These are phyloP conservation scores for Thripadectes ignobilis DNA, from an alignment of 2,797 vertebrate species.

Conservation along the genomic window DNA sequence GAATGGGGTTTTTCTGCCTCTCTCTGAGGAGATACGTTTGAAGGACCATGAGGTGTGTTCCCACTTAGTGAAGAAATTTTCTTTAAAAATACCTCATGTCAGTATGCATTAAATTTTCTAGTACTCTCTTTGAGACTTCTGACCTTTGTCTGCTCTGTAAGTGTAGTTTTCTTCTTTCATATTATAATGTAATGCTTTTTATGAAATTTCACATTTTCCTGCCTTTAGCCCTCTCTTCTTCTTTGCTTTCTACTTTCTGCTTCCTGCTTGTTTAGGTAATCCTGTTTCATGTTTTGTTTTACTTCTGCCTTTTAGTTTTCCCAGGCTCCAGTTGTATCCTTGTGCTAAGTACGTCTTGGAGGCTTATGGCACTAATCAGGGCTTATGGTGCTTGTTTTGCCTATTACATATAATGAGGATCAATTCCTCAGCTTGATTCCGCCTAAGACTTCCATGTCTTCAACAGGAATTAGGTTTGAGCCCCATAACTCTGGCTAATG, in stretches of 20 bases:
- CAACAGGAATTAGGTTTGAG: conserved; percentile 47
- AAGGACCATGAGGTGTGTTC: neutral
- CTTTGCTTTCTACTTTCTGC: neutral
- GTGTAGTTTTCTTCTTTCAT: neutral
- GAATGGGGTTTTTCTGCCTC: neutral
- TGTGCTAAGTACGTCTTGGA: neutral
- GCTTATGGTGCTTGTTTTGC: conserved; percentile 20
- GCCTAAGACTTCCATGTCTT: conserved; percentile 18
- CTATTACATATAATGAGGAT: conserved; percentile 12
- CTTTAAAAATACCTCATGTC: neutral
- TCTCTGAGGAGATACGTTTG: neutral
- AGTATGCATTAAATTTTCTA: neutral
- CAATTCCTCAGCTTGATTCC: conserved; percentile 31
- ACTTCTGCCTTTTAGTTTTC: neutral
- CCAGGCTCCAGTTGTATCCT: neutral
- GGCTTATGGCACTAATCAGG: neutral
- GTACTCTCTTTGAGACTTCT: neutral
- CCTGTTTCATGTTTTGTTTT: neutral
- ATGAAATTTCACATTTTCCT: neutral
- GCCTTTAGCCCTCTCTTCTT: neutral
- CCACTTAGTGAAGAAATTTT: neutral
- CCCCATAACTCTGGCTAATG: conserved; percentile 4
- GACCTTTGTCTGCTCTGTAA: neutral
- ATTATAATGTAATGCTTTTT: neutral
- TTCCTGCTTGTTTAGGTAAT: neutral